These are phyloP conservation scores for Hirundichthys speculiger DNA, from an alignment of 2,113 vertebrate genomes.

Conservation along the genomic window DNA sequence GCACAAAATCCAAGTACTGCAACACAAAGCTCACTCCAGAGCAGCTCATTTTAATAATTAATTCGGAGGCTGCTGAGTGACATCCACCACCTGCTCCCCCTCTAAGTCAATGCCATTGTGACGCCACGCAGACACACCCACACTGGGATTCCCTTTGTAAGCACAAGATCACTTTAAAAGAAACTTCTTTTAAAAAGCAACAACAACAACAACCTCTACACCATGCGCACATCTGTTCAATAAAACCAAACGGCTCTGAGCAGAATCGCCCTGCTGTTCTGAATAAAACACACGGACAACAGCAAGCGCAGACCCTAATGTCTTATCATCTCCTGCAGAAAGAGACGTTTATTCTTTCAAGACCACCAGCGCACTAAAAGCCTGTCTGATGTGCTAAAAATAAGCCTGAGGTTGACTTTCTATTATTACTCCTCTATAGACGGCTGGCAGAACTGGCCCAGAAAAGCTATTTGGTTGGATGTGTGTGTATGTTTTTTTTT, in stretches of 20 bases:
- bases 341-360: constrained; percentile 52
- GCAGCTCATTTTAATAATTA: constrained; percentile 73
- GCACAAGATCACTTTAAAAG: constrained; percentile 30
- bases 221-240: background rate
- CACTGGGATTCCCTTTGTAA: constrained; percentile 54
- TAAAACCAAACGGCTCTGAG: constrained; percentile 15
- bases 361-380: constrained; percentile 53
- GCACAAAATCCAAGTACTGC: constrained; percentile 36
- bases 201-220: too few species aligned
- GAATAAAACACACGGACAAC: too few species aligned
- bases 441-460: constrained; percentile 45
- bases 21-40: constrained; percentile 45
- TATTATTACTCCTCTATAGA: constrained; percentile 56
- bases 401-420: constrained; percentile 49
- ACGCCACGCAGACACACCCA: constrained; percentile 64
- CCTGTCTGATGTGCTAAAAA: constrained; percentile 63
- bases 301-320: constrained; percentile 6
- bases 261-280: constrained; percentile 1
- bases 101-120: constrained; percentile 44
- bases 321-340: constrained; percentile 48
- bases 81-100: constrained; percentile 76
- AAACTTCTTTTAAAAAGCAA: too few species aligned
- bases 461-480: constrained; percentile 56
- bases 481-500: constrained; percentile 32
- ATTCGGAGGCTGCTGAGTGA: constrained; percentile 59